Evolutionary conservation across 2,888 invertebrate species (phyloP).

Genomic region (Aelia acuminata): DNA sequence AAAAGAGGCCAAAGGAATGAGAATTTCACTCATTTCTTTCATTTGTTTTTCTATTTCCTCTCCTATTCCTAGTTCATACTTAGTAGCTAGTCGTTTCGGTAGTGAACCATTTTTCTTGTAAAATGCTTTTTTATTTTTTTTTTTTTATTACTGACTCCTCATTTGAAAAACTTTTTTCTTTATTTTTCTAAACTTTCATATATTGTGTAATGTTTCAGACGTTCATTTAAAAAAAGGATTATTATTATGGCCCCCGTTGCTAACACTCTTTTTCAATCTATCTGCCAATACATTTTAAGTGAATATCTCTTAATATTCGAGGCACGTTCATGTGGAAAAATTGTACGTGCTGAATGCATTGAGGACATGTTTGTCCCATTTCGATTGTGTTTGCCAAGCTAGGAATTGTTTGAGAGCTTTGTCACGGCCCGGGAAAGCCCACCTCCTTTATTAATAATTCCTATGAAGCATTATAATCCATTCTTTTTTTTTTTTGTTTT

Average conservation of each 20-base stretch:
- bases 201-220: too few relatives aligned
- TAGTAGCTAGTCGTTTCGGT: not conserved
- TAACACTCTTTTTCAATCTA: not conserved
- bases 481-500: not conserved
- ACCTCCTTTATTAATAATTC: not conserved
- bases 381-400: constrained; percentile 39
- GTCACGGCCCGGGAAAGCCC: not conserved
- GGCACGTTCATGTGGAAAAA: constrained; percentile 36
- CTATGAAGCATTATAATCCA: not conserved
- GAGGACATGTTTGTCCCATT: constrained; percentile 37
- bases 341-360: constrained; percentile 8
- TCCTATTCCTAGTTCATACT: not conserved
- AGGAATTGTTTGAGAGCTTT: constrained; percentile 33
- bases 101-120: not conserved
- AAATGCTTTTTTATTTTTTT: not conserved
- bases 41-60: constrained; percentile 43
- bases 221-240: not conserved
- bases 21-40: constrained; percentile 42
- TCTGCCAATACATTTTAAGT: not conserved
- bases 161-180: not conserved
- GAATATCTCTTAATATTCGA: constrained; percentile 24
- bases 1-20: constrained; percentile 32
- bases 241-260: not conserved
- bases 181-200: too few relatives aligned
- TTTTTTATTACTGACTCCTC: too few relatives aligned